Conservation (phyloP, 2,797 vertebrate species). For the Coranthus polyacanthus region DNA sequence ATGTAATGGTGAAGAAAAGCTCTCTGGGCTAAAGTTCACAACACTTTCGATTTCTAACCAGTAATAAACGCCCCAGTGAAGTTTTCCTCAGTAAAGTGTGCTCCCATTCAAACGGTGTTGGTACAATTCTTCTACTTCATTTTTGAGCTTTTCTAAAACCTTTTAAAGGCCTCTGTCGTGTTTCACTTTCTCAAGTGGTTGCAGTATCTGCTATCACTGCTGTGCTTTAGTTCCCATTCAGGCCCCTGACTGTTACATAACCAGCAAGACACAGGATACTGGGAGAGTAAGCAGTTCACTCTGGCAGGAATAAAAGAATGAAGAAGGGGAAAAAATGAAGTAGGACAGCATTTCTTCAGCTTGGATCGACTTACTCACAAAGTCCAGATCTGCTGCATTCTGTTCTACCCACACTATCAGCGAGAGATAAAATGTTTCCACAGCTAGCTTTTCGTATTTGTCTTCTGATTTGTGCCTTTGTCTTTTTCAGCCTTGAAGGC, state of each 20-base stretch:
- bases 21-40: slow-evolving; percentile 49
- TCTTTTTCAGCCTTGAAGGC: slow-evolving; percentile 19
- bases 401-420: slow-evolving; percentile 34
- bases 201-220: slow-evolving; percentile 50
- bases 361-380: slow-evolving; percentile 48
- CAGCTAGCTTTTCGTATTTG: not conserved
- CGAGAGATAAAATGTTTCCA: slow-evolving; percentile 45
- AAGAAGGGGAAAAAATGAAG: slow-evolving; percentile 7
- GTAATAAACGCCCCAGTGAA: slow-evolving; percentile 14
- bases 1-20: slow-evolving; percentile 46
- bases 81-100: slow-evolving; percentile 6
- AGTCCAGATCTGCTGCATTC: slow-evolving; percentile 39
- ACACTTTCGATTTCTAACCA: slow-evolving; percentile 18
- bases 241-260: slow-evolving; percentile 79
- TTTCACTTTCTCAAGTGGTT: slow-evolving; percentile 55
- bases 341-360: slow-evolving; percentile 48
- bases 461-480: not conserved
- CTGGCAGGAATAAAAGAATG: slow-evolving; percentile 56
- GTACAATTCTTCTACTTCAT: slow-evolving; percentile 8
- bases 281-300: slow-evolving; percentile 51
- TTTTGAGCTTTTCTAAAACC: slow-evolving; percentile 20
- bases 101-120: slow-evolving; percentile 27
- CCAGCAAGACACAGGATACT: slow-evolving; percentile 73
- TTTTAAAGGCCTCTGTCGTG: slow-evolving; percentile 42
- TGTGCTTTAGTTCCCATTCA: slow-evolving; percentile 69